These are phyloP conservation scores for Tachycineta bicolor DNA, from an alignment of 2,113 vertebrate genomes.

Conservation along the genomic window DNA sequence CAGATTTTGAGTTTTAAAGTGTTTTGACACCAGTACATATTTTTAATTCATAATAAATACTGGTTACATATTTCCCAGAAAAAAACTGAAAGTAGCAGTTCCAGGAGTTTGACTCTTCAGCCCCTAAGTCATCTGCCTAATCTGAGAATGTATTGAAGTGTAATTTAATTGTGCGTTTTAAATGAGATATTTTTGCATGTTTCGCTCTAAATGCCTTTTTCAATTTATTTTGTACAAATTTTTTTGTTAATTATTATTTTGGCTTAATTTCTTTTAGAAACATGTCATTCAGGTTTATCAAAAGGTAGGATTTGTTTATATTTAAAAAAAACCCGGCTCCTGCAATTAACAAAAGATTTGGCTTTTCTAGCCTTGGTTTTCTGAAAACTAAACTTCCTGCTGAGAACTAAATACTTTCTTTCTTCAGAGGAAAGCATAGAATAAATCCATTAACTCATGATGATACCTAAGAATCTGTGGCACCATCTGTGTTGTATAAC, in stretches of 20 bases:
- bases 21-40: not conserved
- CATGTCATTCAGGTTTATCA: slow-evolving; percentile 99
- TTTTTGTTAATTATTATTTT: slow-evolving; percentile 80
- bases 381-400: slow-evolving; percentile 85
- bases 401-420: slow-evolving; percentile 81
- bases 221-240: slow-evolving; percentile 60
- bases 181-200: slow-evolving; percentile 33
- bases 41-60: slow-evolving; percentile 1
- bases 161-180: slow-evolving; percentile 46
- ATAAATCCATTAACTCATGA: slow-evolving; percentile 72
- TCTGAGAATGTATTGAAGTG: slow-evolving; percentile 42
- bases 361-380: slow-evolving; percentile 80
- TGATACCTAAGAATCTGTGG: slow-evolving; percentile 63
- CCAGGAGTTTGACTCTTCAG: not conserved
- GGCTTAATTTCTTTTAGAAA: slow-evolving; percentile 97
- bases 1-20: not conserved
- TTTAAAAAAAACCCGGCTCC: slow-evolving; percentile 79
- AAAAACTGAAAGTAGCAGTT: not conserved
- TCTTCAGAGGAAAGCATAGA: slow-evolving; percentile 62
- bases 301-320: slow-evolving; percentile 95
- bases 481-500: slow-evolving; percentile 52
- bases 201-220: slow-evolving; percentile 70
- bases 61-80: not conserved
- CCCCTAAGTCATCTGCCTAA: not conserved
- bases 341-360: slow-evolving; percentile 82